Base-by-base conservation (phyloP, 2,888 invertebrate genomes). In the Pachycephus smyrnensis region DNA sequence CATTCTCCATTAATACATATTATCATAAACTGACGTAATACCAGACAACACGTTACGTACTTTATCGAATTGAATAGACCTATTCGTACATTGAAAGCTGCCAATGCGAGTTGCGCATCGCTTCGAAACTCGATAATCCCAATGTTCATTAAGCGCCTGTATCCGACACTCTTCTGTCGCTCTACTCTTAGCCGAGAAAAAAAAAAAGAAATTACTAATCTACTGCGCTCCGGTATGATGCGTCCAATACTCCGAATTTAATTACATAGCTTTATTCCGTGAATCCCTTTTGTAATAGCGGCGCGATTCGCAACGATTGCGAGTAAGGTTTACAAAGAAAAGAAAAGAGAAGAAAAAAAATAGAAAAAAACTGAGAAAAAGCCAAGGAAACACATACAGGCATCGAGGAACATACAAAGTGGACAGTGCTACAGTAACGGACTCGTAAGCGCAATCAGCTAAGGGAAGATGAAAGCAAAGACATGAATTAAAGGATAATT, bases 161-260 rank as follows among this genome's bases (percentile, higher is more conserved):
- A 86, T 88, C 86, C 86, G 84, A 79, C 83, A 69, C 31, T 76
- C 86, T 88, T 88, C 88, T 87, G 87, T 87, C 86, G 84, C 83
- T 84, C 84, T 82, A 83, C 87, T 89, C 88, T 89, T 88, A 83
- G 82, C 80, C 77, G 81, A 82, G 81, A 81, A 76, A 79, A 77
- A 81, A 83, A n/a, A n/a, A n/a, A n/a, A n/a, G n/a, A 55, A 55
- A 12, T 71, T 33, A 33, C 35, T 37, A 86, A 87, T 86, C 82
- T 85, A 87, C 86, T 88, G 86, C 87, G 87, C 90, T 88, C 84
- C 83, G 86, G 85, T 87, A 88, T 84, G 86, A 90, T 88, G 88
- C 88, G 88, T 89, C 89, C 88, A 88, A 88, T 87, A 89, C 86
- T 88, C 87, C 89, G 88, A 89, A 89, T 89, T 89, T 87, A 87